Conservation (phyloP, 2,797 vertebrate species). For the Molossus alvarezi region DNA sequence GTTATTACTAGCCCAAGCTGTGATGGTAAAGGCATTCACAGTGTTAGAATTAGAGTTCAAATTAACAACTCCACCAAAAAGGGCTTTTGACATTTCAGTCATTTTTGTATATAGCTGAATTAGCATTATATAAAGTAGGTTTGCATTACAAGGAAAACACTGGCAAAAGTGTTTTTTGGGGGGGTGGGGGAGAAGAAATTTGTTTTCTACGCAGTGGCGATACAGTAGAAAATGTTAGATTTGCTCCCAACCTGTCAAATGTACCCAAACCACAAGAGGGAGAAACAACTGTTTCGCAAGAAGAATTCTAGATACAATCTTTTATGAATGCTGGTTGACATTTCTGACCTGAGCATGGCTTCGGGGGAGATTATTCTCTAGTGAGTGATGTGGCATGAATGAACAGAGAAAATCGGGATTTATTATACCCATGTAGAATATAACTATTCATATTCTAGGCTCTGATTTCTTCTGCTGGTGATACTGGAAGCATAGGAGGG, state of each 20-base stretch:
- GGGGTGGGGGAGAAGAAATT: background rate
- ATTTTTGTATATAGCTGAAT: background rate
- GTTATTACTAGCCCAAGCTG: background rate
- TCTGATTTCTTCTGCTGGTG: slow-evolving; percentile 49
- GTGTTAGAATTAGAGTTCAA: background rate
- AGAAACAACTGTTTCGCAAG: slow-evolving; percentile 59
- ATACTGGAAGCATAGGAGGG: slow-evolving; percentile 15
- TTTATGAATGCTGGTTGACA: slow-evolving; percentile 48
- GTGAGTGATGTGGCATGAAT: slow-evolving; percentile 9
- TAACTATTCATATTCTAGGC: background rate
- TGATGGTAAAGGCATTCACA: background rate
- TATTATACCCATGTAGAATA: slow-evolving; percentile 32
- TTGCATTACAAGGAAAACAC: slow-evolving; percentile 22
- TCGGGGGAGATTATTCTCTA: slow-evolving; percentile 63
- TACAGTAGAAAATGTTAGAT: slow-evolving; percentile 55
- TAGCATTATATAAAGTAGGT: slow-evolving; percentile 14
- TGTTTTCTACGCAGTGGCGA: background rate
- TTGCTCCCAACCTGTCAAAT: slow-evolving; percentile 63
- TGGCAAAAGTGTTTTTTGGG: background rate
- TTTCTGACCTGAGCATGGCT: slow-evolving; percentile 34
- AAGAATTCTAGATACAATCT: slow-evolving; percentile 63
- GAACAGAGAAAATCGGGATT: slow-evolving; percentile 59
- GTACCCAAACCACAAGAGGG: slow-evolving; percentile 46
- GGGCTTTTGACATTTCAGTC: background rate
- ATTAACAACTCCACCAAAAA: background rate